Evolutionary conservation across 2,113 vertebrate genomes (phyloP).

Genomic region (Pionites leucogaster): DNA sequence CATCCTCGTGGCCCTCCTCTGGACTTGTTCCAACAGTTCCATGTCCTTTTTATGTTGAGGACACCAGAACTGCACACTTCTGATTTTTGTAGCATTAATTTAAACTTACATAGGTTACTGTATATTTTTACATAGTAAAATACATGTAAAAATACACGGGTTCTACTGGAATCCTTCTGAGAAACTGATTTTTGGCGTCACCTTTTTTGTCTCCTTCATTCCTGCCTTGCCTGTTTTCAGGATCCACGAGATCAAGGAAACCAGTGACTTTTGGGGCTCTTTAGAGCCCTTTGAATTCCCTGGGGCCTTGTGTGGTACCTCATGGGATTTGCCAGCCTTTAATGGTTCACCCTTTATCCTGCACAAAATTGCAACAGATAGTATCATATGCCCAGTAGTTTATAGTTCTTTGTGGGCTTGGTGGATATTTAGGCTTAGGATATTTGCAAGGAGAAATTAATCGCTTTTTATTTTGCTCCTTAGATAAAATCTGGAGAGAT

Average conservation of each 20-base stretch:
- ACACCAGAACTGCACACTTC: neutral
- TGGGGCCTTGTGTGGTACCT: no score
- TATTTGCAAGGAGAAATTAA: neutral
- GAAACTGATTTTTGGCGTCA: neutral
- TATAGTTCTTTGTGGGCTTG: neutral
- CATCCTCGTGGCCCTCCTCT: no score
- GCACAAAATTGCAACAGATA: fast-evolving
- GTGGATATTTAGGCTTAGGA: neutral
- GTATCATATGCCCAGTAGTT: fast-evolving
- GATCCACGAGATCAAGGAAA: neutral
- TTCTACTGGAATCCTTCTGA: neutral
- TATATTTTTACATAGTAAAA: neutral
- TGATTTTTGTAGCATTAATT: neutral
- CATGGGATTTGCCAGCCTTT: neutral
- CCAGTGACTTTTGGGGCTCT: neutral
- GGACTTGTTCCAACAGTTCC: no score
- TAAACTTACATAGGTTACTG: neutral
- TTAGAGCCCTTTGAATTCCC: neutral
- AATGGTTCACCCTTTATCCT: neutral
- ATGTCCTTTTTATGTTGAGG: no score
- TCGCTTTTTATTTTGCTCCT: neutral
- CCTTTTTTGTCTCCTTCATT: neutral
- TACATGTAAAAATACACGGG: neutral
- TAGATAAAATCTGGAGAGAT: neutral
- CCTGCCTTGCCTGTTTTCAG: neutral